These are phyloP conservation scores for Orientallactaga sibirica DNA, from an alignment of 2,797 vertebrate species.

Conservation along the genomic window DNA sequence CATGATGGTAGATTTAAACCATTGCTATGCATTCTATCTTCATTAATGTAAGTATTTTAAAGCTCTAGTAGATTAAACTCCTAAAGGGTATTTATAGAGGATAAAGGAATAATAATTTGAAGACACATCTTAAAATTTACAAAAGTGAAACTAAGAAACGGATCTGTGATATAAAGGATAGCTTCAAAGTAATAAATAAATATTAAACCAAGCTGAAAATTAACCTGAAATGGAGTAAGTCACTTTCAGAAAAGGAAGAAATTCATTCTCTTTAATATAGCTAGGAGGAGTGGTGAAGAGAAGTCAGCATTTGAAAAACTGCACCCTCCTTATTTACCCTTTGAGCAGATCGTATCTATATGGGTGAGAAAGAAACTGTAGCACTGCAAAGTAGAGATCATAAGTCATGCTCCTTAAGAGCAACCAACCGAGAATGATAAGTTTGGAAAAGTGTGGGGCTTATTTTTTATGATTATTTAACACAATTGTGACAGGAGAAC, in stretches of 20 bases:
- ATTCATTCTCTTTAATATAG: conserved; percentile 30
- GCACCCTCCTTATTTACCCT: not conserved
- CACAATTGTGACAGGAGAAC: conserved; percentile 51
- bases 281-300: not conserved
- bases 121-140: not conserved
- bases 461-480: conserved; percentile 51
- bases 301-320: conserved; percentile 4
- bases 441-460: conserved; percentile 46
- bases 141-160: conserved; percentile 53
- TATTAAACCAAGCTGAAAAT: conserved; percentile 26
- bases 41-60: conserved; percentile 36
- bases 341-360: not conserved
- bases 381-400: not conserved
- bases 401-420: conserved; percentile 47
- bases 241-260: conserved; percentile 52
- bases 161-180: conserved; percentile 11
- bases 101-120: conserved; percentile 43
- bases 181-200: conserved; percentile 59
- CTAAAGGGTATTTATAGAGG: not conserved
- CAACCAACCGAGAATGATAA: not conserved
- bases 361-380: not conserved
- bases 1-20: not conserved
- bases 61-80: conserved; percentile 7
- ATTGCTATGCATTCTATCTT: not conserved
- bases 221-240: conserved; percentile 36